Evolutionary conservation across 2,888 invertebrate genomes (phyloP).

Genomic region (Amaurobius ferox): DNA sequence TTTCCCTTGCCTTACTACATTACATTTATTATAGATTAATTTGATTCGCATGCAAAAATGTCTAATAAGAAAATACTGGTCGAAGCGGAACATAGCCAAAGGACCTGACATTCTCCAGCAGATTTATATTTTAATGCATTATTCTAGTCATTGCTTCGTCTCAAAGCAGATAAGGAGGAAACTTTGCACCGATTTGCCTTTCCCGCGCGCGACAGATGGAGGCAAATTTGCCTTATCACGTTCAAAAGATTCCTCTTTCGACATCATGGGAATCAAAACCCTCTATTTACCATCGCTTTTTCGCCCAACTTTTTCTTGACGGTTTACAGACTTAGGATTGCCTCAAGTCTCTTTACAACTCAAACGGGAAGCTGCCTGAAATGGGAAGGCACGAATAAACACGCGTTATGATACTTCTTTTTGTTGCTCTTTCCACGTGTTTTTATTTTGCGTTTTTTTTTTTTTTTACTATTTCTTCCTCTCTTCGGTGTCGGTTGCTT

Average conservation of each 20-base stretch:
- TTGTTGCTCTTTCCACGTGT: slow-evolving; percentile 15
- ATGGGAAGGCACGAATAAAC: slow-evolving; percentile 66
- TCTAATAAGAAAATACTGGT: not conserved
- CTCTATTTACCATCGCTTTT: slow-evolving; percentile 65
- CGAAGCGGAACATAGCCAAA: not conserved
- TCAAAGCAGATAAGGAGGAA: slow-evolving; percentile 64
- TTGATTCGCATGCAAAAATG: not conserved
- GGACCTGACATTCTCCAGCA: slow-evolving; percentile 8
- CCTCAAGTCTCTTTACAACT: slow-evolving; percentile 70
- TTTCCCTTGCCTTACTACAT: not conserved
- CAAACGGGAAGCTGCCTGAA: slow-evolving; percentile 64
- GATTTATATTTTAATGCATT: slow-evolving; percentile 71
- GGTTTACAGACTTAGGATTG: slow-evolving; percentile 71
- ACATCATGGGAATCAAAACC: slow-evolving; percentile 62
- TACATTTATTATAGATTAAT: not conserved
- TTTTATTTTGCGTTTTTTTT: slow-evolving; percentile 16
- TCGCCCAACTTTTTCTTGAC: slow-evolving; percentile 53
- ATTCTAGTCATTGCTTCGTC: slow-evolving; percentile 34
- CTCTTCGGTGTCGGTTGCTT: slow-evolving; percentile 63
- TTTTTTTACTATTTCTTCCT: slow-evolving; percentile 19
- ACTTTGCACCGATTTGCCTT: slow-evolving; percentile 62
- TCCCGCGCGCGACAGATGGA: slow-evolving; percentile 28
- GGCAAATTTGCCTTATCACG: slow-evolving; percentile 39
- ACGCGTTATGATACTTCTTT: slow-evolving; percentile 68
- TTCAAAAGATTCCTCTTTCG: slow-evolving; percentile 43